Base-by-base conservation (phyloP, 2,113 vertebrate genomes). In the Lonchura striata region DNA sequence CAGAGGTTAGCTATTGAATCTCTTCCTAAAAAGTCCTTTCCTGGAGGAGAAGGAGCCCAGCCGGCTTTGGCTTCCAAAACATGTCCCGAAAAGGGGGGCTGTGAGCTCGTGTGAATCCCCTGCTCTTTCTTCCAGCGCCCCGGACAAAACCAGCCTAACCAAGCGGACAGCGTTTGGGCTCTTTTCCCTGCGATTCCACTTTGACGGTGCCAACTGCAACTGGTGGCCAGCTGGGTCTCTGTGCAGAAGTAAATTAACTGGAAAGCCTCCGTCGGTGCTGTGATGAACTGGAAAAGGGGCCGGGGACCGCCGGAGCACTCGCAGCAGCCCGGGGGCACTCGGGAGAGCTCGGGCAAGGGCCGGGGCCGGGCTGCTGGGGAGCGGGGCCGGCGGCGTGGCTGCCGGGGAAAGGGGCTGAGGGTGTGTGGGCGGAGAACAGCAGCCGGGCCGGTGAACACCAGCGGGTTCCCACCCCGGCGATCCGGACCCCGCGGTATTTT, bases 211-310 rank as follows among this genome's bases (percentile, higher is more conserved):
- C 96, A 94, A 33, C 87, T 66, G 82, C 94, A 95, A 94, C 84
- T 46, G 77, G 92, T 94, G 92, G 86, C 95, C 96, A 97, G 89
- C 92, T 97, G 95, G 92, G 95, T 88, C 81, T 95, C 90, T 39
- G 71, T 33, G 69, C 82, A 84, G 89, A 82, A 97, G 94, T 92
- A 92, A 98, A 97, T 96, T 95, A 96, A 92, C 96, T 97, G 96
- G 96, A 97, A 98, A 97, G 53, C 63, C 89, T 76, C 86, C 31
- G 79, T 70, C 80, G 71, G 46, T 76, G 81, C 76, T 71, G 78
- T 90, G 90, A 86, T 75, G 92, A 94, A 37, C 92, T 94, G 88
- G 94, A 90, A 92, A 90, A 74, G 54, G 31, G 82, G 30, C 39
- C 44, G 23, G 46, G 61, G 57, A 10, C 21, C 13, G 20, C 35